Percentiles rank a stretch among this genome's conserved stretches.
phyloP scores from a whole-genome alignment of 2,888 invertebrate species.

The Listrodromus nycthemerus region DNA sequence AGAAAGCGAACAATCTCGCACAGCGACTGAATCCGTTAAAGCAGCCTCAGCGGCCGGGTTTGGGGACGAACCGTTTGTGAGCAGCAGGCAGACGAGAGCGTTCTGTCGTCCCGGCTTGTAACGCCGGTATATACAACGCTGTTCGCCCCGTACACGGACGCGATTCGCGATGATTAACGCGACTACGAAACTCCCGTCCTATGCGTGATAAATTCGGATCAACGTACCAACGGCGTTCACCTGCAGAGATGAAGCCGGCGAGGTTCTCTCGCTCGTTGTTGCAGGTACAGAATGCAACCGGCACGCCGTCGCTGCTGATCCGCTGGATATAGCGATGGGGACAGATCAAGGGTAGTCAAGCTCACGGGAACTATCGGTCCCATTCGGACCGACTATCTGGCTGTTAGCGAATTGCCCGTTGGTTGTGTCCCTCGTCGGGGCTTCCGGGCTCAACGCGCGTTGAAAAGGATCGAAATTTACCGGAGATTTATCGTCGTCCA shows the following conservation, averaged over 20 bases:
- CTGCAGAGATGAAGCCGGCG: conserved; percentile 57
- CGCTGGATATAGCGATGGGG: conserved; percentile 9
- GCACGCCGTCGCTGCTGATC: conserved; percentile 22
- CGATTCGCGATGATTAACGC: conserved; percentile 61
- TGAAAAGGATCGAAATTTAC: conserved; percentile 64
- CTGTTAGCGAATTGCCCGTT: conserved; percentile 39
- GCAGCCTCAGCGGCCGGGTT: conserved; percentile 8
- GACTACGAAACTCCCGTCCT: conserved; percentile 50
- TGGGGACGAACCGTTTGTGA: conserved; percentile 7
- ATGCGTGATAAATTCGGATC: conserved; percentile 65
- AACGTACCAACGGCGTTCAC: conserved; percentile 50
- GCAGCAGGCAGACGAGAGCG: conserved; percentile 26
- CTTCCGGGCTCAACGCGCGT: conserved; percentile 10
- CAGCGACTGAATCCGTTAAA: conserved; percentile 50
- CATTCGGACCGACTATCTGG: conserved; percentile 9
- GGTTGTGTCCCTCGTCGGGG: conserved; percentile 32
- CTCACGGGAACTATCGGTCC: conserved; percentile 32
- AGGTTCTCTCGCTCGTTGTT: conserved; percentile 42
- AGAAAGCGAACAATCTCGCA: conserved; percentile 39
- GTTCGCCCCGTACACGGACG: conserved; percentile 19
- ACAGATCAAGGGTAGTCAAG: conserved; percentile 11
- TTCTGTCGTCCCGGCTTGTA: conserved; percentile 19
- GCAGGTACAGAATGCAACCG: conserved; percentile 50
- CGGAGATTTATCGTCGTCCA: conserved; percentile 60
- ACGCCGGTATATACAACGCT: conserved; percentile 9